A percentile compares a stretch with the other conserved stretches of the same genome.
Conservation (phyloP, 2,888 invertebrate genomes). For the Chymomyza fuscimana region DNA sequence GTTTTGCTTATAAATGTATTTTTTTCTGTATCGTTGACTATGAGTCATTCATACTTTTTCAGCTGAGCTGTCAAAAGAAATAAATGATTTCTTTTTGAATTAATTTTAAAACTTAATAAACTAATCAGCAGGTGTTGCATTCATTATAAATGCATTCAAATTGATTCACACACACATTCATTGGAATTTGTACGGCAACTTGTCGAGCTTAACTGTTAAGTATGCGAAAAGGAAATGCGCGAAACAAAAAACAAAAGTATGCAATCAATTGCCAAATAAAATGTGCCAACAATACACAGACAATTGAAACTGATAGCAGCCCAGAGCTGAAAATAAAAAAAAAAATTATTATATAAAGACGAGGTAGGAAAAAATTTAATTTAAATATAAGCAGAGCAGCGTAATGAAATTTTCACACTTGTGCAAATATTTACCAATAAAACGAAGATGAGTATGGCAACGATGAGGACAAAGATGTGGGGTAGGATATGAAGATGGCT, state of each 20-base stretch:
- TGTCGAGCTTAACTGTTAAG: not conserved
- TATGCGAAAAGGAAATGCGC: not conserved
- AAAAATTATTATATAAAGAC: not conserved
- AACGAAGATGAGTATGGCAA: slow-evolving; percentile 35
- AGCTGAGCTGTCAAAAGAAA: no score
- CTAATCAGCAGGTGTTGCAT: not conserved
- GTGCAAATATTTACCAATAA: slow-evolving; percentile 76
- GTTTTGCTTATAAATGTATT: no score
- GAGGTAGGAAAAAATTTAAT: slow-evolving; percentile 65
- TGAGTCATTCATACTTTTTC: no score
- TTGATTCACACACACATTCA: not conserved
- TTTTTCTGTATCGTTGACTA: no score
- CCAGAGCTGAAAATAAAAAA: slow-evolving; percentile 15
- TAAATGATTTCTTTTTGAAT: not conserved
- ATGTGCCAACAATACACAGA: slow-evolving; percentile 45
- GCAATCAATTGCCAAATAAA: slow-evolving; percentile 52
- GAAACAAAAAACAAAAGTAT: slow-evolving; percentile 17
- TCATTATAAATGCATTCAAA: not conserved
- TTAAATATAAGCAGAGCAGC: slow-evolving; percentile 75
- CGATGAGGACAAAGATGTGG: slow-evolving; percentile 3
- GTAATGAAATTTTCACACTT: slow-evolving; percentile 77
- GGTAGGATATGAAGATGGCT: not conserved
- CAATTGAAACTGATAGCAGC: slow-evolving; percentile 53
- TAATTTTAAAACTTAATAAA: not conserved
- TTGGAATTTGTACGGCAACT: not conserved